Conservation (phyloP, 2,797 vertebrate species). For the Lophotriccus pileatus region DNA sequence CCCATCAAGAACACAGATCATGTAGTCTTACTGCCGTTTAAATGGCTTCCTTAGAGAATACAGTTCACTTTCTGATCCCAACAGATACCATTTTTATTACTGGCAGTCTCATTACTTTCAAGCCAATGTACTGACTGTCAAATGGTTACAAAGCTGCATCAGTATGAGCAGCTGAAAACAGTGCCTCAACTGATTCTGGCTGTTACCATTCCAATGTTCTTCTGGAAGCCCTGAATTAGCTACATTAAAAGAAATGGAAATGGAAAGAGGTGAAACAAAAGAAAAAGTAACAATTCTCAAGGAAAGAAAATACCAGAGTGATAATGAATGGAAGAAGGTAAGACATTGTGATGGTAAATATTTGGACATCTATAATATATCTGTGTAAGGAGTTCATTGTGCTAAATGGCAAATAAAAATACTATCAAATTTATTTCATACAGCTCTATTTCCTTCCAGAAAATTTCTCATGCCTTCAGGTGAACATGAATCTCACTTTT, state of each 20-base stretch:
- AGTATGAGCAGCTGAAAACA: neutral
- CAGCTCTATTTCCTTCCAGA: neutral
- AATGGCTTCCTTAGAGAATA: neutral
- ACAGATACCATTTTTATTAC: neutral
- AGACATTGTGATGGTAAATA: neutral
- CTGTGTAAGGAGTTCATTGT: neutral
- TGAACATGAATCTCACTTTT: neutral
- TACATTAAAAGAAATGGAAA: neutral
- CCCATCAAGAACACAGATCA: neutral
- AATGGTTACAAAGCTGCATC: neutral
- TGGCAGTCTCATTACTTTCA: neutral
- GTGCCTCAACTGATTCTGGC: fast-evolving
- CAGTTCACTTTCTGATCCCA: neutral
- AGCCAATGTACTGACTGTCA: neutral
- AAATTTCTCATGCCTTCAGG: neutral
- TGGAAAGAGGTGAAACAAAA: neutral
- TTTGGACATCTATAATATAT: neutral
- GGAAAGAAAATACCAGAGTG: neutral
- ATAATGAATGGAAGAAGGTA: neutral
- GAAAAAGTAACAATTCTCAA: neutral
- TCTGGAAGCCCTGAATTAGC: neutral
- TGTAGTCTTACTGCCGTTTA: neutral
- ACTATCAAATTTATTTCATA: neutral
- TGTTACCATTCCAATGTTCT: neutral
- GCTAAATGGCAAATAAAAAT: neutral